Percentiles rank a stretch among this genome's conserved stretches.
Evolutionary conservation across 2,888 invertebrate species (phyloP).

Genomic region (Thecocarcelia acutangulata): DNA sequence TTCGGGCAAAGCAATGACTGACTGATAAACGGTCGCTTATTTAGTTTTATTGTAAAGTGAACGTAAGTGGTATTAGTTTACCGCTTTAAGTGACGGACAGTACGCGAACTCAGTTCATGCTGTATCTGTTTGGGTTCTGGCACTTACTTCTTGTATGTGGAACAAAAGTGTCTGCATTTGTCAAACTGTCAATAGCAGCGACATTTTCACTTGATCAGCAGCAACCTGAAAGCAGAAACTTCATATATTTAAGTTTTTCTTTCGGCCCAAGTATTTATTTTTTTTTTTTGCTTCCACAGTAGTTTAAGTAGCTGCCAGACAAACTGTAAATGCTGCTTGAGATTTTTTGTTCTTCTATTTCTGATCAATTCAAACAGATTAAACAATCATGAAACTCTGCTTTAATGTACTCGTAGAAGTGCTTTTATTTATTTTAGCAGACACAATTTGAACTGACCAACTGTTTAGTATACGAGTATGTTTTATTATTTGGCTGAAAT

Average conservation of each 20-base stretch:
- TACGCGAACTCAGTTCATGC: neutral
- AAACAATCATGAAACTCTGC: too few species aligned
- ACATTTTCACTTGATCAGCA: slow-evolving; percentile 80
- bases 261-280: neutral
- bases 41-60: slow-evolving; percentile 49
- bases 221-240: slow-evolving; percentile 56
- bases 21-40: slow-evolving; percentile 22
- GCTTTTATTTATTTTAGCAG: too few species aligned
- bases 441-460: too few species aligned
- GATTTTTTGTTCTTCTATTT: too few species aligned
- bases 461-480: too few species aligned
- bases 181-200: slow-evolving; percentile 79
- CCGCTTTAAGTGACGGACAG: neutral
- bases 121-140: slow-evolving; percentile 23
- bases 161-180: slow-evolving; percentile 78
- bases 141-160: slow-evolving; percentile 59
- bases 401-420: too few species aligned
- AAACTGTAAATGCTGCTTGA: too few species aligned
- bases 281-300: neutral
- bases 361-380: too few species aligned
- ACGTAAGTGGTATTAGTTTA: slow-evolving; percentile 52
- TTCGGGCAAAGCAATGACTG: neutral
- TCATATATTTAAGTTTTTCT: slow-evolving; percentile 54
- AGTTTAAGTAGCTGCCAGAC: neutral
- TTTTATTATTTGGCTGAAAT: too few species aligned